These are phyloP conservation scores for Carcharodon carcharias DNA, from an alignment of 2,797 vertebrate genomes.

Conservation along the genomic window DNA sequence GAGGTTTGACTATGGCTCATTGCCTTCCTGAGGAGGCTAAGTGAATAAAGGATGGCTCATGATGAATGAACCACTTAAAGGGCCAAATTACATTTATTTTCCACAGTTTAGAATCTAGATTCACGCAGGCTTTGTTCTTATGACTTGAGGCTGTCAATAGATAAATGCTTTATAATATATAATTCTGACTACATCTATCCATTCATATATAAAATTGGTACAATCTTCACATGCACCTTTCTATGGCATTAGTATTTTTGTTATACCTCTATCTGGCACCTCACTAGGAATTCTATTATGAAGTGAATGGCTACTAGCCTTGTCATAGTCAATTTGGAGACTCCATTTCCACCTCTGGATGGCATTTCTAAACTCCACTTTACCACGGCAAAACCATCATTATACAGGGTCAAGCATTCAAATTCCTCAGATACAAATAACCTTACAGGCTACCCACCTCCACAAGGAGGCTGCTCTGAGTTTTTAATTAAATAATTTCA, in stretches of 20 bases:
- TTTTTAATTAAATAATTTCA: background rate
- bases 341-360: background rate
- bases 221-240: background rate
- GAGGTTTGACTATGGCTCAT: background rate
- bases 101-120: background rate
- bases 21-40: background rate
- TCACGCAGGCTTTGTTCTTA: background rate
- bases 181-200: background rate
- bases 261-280: background rate
- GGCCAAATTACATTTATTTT: background rate
- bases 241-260: background rate
- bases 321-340: background rate
- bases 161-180: background rate
- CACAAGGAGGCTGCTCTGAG: background rate
- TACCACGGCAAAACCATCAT: background rate
- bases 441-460: background rate
- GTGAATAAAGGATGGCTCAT: background rate
- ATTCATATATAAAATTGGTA: background rate
- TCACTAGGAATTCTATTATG: background rate
- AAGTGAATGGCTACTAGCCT: background rate
- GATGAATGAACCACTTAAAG: background rate
- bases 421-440: background rate
- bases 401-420: background rate
- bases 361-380: background rate
- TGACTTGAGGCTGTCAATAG: background rate